Base-by-base conservation (phyloP, 1,140 invertebrate genomes). In the Brachionus angularis region DNA sequence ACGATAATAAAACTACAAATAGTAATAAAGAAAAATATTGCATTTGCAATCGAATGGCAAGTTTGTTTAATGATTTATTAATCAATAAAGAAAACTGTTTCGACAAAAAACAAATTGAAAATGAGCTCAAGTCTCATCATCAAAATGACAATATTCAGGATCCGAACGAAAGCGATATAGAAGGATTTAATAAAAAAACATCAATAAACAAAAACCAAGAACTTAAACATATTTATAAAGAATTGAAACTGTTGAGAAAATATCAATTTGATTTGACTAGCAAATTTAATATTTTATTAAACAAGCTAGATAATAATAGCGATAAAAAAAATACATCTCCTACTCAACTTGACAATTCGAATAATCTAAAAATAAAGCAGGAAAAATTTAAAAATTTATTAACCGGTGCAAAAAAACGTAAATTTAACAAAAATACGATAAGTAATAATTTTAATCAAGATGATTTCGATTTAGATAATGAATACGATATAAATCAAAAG, bases 331-430 rank as follows among this genome's bases (percentile, higher is more conserved):
- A n/a, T n/a, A n/a, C n/a, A n/a, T n/a, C n/a, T n/a, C n/a, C n/a
- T n/a, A n/a, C n/a, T n/a, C 39, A 14, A 42, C 10, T 42, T 7
- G 16, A 42, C 39, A 42, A 42, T 7, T 7, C 3, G 3, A 42
- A 42, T 14, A 42, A 42, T 14, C 39, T 3, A 5, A 8, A 42
- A 16, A 3, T 25, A 42, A 58, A 58, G 27, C 53, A 39, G 23
- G 53, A 58, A 42, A 58, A 58, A 39, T 10, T 42, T 14, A 5
- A 52, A 52, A 27, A 29, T 12, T 29, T 39, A 21, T 36, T 58
- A 36, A 58, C 53, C 53, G 53, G 53, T 58, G 53, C 53, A 33
- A 58, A 58, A 58, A 58, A 58, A 39, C 53, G 53, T 21, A 58
- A 58, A 36, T 58, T 58, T 36, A 58, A 58, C 27, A n/a, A n/a